Evolutionary conservation across 2,888 invertebrate species (phyloP), one percentile per base, ranked within the genome.

Genomic region (Crioceris asparagi): DNA sequence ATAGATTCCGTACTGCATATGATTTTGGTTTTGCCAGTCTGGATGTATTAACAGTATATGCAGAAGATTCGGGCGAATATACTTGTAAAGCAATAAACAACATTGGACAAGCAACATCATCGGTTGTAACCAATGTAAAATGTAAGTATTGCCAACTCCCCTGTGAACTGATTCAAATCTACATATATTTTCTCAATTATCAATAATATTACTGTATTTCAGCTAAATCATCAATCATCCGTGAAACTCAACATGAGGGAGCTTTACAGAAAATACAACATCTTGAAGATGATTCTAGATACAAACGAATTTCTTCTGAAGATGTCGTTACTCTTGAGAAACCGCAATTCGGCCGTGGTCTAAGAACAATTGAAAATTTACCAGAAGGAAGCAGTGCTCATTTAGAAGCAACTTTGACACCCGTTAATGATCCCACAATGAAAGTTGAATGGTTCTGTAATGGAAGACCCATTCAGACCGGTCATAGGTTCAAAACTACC

Each of bases 371-470:
- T 37, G 86, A 83, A 48, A 81, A 83, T 54, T 74, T 88, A 11
- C 73, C 82, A 8, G 94, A 96, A 68, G 92, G 92, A 15, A 74
- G 76, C 42, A 83, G 83, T 36, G 85, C 90, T 39, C 94, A 94
- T 63, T 69, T 96, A 51, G 94, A 94, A 67, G 92, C 92, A 1
- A 93, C 93, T 4, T 69, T 98, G 19, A 90, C 92, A 1, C 98
- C 98, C 0, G 88, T 96, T 23, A 94, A 96, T 55, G 98, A 98
- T 64, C 93, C 97, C 3, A 92, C 92, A 6, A 96, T 98, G 96
- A 81, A 83, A 49, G 92, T 98, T 7, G 96, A 97, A 68, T 98
- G 97, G 98, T 94, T 79, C 68, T 85, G 90, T 63, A 91, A 98
- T 66, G 96, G 93, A 35, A 75, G 82, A 54, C 93, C 94, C 2